phyloP scores from a whole-genome alignment of 2,113 vertebrate species.

The Sturnus vulgaris region DNA sequence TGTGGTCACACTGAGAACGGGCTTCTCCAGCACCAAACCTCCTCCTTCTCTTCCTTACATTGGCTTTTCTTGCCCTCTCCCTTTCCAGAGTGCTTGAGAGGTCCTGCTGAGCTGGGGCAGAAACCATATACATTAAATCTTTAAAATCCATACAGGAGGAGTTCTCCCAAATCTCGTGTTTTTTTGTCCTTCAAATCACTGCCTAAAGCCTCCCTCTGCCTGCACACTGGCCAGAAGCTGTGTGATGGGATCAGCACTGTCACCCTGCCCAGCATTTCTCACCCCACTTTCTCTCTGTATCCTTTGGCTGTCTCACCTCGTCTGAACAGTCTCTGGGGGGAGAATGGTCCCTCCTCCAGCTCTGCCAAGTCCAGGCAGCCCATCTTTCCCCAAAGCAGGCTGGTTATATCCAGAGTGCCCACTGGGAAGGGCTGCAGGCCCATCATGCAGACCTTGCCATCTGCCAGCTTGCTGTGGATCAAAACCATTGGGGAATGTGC shows the following conservation, averaged over 20 bases:
- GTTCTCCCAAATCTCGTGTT: background rate
- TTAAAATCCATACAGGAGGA: background rate
- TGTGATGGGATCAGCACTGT: background rate
- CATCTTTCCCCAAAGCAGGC: background rate
- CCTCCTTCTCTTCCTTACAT: background rate
- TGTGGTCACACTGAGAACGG: constrained; percentile 54
- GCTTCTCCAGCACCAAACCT: background rate
- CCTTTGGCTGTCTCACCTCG: background rate
- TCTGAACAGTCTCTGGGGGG: background rate
- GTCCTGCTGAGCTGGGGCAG: background rate
- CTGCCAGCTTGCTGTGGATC: background rate
- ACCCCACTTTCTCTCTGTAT: background rate
- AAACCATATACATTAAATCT: background rate
- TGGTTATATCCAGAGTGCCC: background rate
- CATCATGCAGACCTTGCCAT: background rate
- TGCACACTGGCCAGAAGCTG: background rate
- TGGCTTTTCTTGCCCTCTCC: background rate
- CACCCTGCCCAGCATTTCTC: background rate
- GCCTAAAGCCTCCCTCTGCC: background rate
- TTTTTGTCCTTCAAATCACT: background rate
- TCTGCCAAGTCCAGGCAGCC: background rate
- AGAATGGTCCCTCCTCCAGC: background rate
- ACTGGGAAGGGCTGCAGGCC: background rate
- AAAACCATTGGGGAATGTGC: background rate
- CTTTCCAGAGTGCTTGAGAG: background rate